Evolutionary conservation across 1,140 invertebrate genomes (phyloP), one percentile per base, ranked within the genome.

Genomic region (Papilio polytes): DNA sequence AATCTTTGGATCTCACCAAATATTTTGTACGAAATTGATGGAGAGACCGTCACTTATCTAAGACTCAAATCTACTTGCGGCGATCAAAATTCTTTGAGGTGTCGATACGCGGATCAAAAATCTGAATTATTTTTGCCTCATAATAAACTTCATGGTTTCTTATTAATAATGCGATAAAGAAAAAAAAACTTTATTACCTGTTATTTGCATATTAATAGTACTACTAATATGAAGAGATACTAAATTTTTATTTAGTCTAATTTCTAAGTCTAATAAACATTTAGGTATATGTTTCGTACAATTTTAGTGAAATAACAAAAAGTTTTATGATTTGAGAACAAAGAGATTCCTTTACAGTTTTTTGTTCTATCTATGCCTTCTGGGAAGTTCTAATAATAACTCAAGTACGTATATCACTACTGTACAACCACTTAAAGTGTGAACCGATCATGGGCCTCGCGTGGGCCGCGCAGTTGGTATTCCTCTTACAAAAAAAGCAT

Each of bases 41-140:
- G 90, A 88, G 91, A 87, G 83, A 89, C 88, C 85, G 78, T 88
- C 82, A 82, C 74, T 91, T 94, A 95, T 95, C 94, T 85, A 78
- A 80, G 86, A 82, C 84, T 88, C 80, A 83, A 86, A 94, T 94
- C 92, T 91, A 89, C 80, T 81, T 85, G 85, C 82, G 85, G 74
- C 90, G 88, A 93, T 94, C 90, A 92, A 94, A 93, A 95, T 95
- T 95, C 94, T 88, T 94, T 90, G 89, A 95, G 92, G 94, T 95
- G 94, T 95, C 92, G 90, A 95, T 95, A 94, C 91, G 92, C 88
- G 80, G 82, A 81, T 80, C 80, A 91, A 88, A 83, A 89, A 94
- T 78, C 31, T 78, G 59, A 66, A 78, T 66, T 63, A 78, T 78
- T 78, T 66, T 66, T 36, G 26, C 63, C 63, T 70, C 63, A 31